Evolutionary conservation across 2,113 vertebrate species (phyloP).

Genomic region (Columbina picui): DNA sequence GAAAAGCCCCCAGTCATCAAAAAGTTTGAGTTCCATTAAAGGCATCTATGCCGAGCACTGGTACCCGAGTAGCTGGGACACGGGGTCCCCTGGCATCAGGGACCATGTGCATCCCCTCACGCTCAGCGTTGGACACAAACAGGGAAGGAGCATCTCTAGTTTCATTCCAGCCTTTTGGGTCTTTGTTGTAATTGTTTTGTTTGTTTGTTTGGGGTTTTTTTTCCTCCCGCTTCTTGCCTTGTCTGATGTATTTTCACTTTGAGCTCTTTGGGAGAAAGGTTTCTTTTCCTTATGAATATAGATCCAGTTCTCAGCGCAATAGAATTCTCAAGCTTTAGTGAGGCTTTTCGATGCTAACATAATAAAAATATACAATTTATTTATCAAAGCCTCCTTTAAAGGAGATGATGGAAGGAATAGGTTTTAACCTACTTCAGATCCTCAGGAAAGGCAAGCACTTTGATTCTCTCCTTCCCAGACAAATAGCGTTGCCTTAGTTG

Average conservation of each 20-base stretch:
- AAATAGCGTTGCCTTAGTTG: constrained; percentile 39
- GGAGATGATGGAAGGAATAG: not conserved
- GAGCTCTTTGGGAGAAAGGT: not conserved
- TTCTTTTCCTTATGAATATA: not conserved
- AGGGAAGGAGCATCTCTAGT: not conserved
- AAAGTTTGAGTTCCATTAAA: not conserved
- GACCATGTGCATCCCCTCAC: fast-evolving
- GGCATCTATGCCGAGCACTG: not conserved
- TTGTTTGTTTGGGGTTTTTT: not conserved
- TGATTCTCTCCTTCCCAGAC: not conserved
- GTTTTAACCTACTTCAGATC: constrained; percentile 29
- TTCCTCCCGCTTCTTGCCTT: not conserved
- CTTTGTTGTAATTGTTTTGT: not conserved
- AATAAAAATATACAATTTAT: constrained; percentile 19
- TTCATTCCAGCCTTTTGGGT: not conserved
- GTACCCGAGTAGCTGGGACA: not conserved
- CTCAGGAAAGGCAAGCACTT: not conserved
- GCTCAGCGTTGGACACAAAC: fast-evolving
- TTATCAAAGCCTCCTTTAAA: constrained; percentile 22
- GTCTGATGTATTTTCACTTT: not conserved
- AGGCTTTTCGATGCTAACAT: not conserved
- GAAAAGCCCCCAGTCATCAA: not conserved
- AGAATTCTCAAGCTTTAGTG: not conserved
- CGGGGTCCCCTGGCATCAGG: not conserved
- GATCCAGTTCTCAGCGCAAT: not conserved